Base-by-base conservation (phyloP, 2,888 invertebrate genomes). In the Ormyrus pomaceus region DNA sequence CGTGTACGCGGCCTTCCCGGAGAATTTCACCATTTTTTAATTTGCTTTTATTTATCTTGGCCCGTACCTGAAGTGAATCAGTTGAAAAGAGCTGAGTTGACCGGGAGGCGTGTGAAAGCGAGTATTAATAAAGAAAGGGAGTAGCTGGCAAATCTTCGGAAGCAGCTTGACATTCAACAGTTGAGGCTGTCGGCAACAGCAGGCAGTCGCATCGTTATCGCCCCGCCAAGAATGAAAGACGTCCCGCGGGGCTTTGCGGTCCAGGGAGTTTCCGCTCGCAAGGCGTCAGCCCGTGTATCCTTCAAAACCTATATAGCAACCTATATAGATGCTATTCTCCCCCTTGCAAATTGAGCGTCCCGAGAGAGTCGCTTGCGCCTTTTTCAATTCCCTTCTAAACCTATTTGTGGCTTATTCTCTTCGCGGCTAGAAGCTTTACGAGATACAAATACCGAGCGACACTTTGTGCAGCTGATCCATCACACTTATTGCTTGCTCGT, bases 101-200 rank as follows among this genome's bases (percentile, higher is more conserved):
- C 34, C 34, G 34, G 34, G 34, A 34, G 34, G 34, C 34, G 34
- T 34, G 34, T 34, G 34, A 34, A 34, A 34, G 34, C 34, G 34
- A 34, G 34, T 34, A 34, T 3, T 34, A 34, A 34, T 34, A 34
- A 34, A 48, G 48, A 48, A 64, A 19, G 0, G 34, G 50, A 3
- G 61, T 9, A 13, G 61, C 45, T 9, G 10, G 8, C 50, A 51
- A 10, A n/a, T n/a, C 58, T n/a, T n/a, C 46, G 46, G 9, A 73
- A 80, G 77, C 72, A 71, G 51, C 46, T 48, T 68, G 80, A 77
- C 77, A 77, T 74, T 81, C 77, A 81, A 81, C 80, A 70, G 77
- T 77, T 69, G 68, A 61, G 59, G 71, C 56, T 34, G 0, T 46
- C n/a, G 11, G 34, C 45, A 34, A 4, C 34, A 34, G 34, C 8